Conservation (phyloP, 2,888 invertebrate genomes). For the Cryptophagus acutangulus region DNA sequence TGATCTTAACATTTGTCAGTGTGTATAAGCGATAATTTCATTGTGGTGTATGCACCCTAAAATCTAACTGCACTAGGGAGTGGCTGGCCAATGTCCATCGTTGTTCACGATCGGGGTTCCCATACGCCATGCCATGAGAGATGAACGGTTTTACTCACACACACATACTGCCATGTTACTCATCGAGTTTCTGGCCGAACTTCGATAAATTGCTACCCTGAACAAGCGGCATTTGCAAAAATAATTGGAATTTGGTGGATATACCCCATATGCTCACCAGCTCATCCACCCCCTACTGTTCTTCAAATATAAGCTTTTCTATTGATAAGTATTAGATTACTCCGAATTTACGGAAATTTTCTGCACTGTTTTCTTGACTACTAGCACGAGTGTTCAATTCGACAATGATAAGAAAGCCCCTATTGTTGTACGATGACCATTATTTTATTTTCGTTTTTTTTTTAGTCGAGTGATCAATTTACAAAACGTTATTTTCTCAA, state of each 20-base stretch:
- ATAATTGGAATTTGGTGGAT: conserved; percentile 21
- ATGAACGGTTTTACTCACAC: not conserved
- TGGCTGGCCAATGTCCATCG: conserved; percentile 40
- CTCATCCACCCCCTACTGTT: conserved; percentile 14
- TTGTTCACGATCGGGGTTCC: conserved; percentile 9
- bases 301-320: conserved; percentile 10
- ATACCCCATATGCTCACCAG: conserved; percentile 13
- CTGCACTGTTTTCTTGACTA: conserved; percentile 25
- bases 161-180: conserved; percentile 3
- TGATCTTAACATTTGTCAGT: too few relatives aligned
- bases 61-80: conserved; percentile 30
- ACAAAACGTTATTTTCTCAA: too few relatives aligned
- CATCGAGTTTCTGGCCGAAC: not conserved
- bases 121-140: conserved; percentile 3
- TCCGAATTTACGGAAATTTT: conserved; percentile 32
- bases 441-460: too few relatives aligned
- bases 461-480: too few relatives aligned
- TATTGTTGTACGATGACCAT: too few relatives aligned
- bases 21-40: conserved; percentile 14
- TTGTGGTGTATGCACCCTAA: conserved; percentile 36
- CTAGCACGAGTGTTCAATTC: too few relatives aligned
- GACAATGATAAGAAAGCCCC: too few relatives aligned
- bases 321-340: conserved; percentile 34
- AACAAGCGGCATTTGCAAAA: conserved; percentile 15
- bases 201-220: not conserved